Percentiles rank a stretch among this genome's conserved stretches.
phyloP scores from a whole-genome alignment of 2,888 invertebrate species.

The Gnatocerus cornutus region DNA sequence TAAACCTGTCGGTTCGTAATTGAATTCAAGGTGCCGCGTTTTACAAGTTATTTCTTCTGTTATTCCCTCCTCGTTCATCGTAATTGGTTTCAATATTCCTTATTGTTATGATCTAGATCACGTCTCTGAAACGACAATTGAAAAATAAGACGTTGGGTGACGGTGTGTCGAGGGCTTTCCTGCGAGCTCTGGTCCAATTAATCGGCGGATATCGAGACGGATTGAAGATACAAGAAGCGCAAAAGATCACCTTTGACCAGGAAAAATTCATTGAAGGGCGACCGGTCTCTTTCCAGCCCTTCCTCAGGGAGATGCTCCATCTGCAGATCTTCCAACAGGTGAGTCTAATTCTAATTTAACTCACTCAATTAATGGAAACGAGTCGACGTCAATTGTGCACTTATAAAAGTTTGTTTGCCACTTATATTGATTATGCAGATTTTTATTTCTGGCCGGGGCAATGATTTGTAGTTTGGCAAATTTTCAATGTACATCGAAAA shows the following conservation, averaged over 20 bases:
- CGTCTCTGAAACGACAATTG: slow-evolving; percentile 83
- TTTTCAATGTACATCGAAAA: too few species aligned
- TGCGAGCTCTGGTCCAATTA: slow-evolving; percentile 91
- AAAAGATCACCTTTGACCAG: slow-evolving; percentile 87
- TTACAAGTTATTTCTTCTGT: slow-evolving; percentile 12
- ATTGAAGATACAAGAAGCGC: slow-evolving; percentile 82
- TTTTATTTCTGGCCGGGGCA: too few species aligned
- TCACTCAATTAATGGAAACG: too few species aligned
- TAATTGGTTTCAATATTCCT: slow-evolving; percentile 24
- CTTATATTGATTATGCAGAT: neutral
- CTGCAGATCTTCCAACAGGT: slow-evolving; percentile 97
- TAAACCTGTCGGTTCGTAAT: too few species aligned
- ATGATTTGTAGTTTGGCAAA: too few species aligned
- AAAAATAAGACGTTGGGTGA: slow-evolving; percentile 89
- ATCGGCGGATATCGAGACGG: slow-evolving; percentile 97
- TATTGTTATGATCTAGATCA: slow-evolving; percentile 72
- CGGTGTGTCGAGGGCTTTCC: slow-evolving; percentile 93
- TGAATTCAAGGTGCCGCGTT: neutral
- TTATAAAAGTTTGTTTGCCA: too few species aligned
- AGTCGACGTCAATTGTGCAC: too few species aligned
- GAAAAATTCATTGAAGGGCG: slow-evolving; percentile 92
- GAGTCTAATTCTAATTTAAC: slow-evolving; percentile 34
- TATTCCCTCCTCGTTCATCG: neutral
- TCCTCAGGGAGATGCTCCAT: slow-evolving; percentile 91
- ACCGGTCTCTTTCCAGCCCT: slow-evolving; percentile 88